A percentile compares a stretch with the other conserved stretches of the same genome.
Conservation (phyloP, 1,140 invertebrate genomes). For the Trinorchestia longiramus region DNA sequence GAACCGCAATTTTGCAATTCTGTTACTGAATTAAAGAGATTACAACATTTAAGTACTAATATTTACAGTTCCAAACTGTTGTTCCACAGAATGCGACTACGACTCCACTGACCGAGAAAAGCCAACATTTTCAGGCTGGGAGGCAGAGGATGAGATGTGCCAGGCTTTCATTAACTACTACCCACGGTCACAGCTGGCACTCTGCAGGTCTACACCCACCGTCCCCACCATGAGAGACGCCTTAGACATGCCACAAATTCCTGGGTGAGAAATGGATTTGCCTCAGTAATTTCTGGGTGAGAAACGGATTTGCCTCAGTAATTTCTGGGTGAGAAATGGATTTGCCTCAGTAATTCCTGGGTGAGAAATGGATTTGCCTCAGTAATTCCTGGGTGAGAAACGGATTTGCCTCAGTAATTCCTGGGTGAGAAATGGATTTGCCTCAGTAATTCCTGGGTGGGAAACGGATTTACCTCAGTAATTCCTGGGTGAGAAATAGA, state of each 20-base stretch:
- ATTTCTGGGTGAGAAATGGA: neutral
- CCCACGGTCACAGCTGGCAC: conserved; percentile 56
- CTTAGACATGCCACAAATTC: neutral
- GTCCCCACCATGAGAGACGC: neutral
- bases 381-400: no score
- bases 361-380: neutral
- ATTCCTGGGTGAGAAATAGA: neutral
- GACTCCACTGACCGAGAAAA: conserved; percentile 23
- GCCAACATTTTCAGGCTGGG: conserved; percentile 58
- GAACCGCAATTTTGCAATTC: neutral
- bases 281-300: no score
- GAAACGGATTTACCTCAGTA: no score
- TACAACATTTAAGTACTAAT: neutral
- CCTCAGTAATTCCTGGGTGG: neutral
- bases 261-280: neutral
- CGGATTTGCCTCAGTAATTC: neutral
- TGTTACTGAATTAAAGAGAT: neutral
- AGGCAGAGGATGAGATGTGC: conserved; percentile 59
- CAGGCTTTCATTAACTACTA: conserved; percentile 63
- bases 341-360: neutral
- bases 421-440: neutral
- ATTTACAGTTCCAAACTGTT: neutral
- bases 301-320: neutral
- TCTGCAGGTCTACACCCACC: conserved; percentile 59
- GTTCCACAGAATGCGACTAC: conserved; percentile 59